Evolutionary conservation across 2,888 invertebrate genomes (phyloP).

Genomic region (Seira musarum): DNA sequence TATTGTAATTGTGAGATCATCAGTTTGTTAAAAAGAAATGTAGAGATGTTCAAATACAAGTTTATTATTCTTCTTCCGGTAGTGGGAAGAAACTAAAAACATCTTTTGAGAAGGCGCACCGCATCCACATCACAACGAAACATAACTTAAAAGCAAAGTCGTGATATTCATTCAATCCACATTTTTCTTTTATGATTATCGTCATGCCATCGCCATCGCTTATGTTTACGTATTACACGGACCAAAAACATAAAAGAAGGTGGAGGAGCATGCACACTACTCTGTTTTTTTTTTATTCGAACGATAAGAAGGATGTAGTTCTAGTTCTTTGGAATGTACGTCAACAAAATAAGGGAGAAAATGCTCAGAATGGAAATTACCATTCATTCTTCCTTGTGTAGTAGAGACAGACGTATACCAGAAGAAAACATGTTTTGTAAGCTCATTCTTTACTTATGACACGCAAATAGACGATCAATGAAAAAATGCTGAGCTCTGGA

Average conservation of each 20-base stretch:
- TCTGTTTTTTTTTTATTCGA: neutral
- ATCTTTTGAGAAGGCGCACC: neutral
- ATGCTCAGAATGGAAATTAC: conserved; percentile 1
- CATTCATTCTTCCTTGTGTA: neutral
- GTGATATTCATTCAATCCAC: neutral
- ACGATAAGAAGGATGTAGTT: neutral
- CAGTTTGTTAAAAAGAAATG: too few species aligned
- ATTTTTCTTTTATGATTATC: neutral
- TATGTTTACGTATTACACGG: too few species aligned
- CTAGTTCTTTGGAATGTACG: too few species aligned
- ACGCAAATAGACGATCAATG: conserved; percentile 54
- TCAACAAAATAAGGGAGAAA: neutral
- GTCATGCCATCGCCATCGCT: neutral
- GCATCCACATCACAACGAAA: neutral
- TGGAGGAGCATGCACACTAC: neutral
- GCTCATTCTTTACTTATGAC: neutral
- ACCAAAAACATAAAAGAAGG: neutral
- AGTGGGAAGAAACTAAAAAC: neutral
- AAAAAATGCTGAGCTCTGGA: conserved; percentile 10
- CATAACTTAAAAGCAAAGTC: neutral
- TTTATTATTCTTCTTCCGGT: neutral
- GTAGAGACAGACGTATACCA: neutral
- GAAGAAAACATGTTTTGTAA: conserved; percentile 1
- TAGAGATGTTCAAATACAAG: neutral
- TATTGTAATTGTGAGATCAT: too few species aligned